Percentiles rank a stretch among this genome's conserved stretches.
phyloP scores from a whole-genome alignment of 1,140 invertebrate species.

The Hetaerina americana region DNA sequence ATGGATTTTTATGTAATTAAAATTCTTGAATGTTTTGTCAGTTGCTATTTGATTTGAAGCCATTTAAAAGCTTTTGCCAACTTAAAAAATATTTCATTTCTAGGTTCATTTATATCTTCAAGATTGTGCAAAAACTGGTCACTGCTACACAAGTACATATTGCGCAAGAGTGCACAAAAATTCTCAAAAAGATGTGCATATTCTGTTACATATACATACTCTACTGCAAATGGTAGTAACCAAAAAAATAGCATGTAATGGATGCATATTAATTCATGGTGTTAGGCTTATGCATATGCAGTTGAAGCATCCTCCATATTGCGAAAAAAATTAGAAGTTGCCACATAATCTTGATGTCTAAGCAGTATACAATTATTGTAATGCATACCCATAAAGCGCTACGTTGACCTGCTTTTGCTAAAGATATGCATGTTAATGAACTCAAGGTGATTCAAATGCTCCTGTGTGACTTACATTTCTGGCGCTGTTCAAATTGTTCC shows the following conservation, averaged over 20 bases:
- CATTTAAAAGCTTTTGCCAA: too few relatives aligned
- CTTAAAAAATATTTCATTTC: too few relatives aligned
- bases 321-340: neutral
- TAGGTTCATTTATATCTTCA: too few relatives aligned
- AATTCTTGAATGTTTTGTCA: too few relatives aligned
- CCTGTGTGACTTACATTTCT: slow-evolving; percentile 57
- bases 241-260: neutral
- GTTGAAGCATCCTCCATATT: neutral
- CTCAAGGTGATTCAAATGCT: too few relatives aligned
- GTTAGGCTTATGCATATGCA: neutral
- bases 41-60: too few relatives aligned
- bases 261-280: neutral
- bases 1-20: too few relatives aligned
- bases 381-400: neutral
- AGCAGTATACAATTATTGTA: neutral
- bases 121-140: too few relatives aligned
- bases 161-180: neutral
- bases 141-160: too few relatives aligned
- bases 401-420: neutral
- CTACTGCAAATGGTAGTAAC: neutral
- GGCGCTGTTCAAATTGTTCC: slow-evolving; percentile 72
- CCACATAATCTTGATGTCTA: neutral
- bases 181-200: too few relatives aligned
- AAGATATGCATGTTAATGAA: too few relatives aligned
- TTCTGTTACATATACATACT: neutral